These are phyloP conservation scores for Beroe ovata DNA, from an alignment of 37 sponge, comb jelly and placozoan genomes.

Conservation along the genomic window DNA sequence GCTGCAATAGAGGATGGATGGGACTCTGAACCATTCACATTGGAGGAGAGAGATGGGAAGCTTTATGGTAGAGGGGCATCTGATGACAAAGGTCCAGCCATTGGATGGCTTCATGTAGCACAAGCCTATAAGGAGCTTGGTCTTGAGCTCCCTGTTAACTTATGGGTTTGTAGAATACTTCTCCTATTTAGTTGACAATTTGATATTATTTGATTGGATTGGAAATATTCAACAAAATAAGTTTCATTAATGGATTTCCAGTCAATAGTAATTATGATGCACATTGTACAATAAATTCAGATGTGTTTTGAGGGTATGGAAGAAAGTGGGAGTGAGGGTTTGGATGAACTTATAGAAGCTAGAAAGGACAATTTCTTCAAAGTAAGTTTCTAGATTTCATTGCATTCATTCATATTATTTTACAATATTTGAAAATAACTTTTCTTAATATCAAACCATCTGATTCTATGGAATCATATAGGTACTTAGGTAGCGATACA, in stretches of 20 bases:
- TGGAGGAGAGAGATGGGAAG: constrained; percentile 54
- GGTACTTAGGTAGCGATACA: too few species aligned
- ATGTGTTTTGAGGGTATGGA: constrained; percentile 71
- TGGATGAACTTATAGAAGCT: constrained; percentile 66
- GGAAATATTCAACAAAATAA: background rate
- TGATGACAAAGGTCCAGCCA: constrained; percentile 68
- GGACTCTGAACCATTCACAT: constrained; percentile 68
- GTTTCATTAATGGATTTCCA: constrained; percentile 9
- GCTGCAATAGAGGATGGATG: constrained; percentile 68
- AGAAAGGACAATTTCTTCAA: constrained; percentile 66
- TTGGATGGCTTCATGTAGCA: constrained; percentile 64
- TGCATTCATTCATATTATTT: too few species aligned
- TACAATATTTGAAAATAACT: too few species aligned
- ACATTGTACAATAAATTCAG: constrained; percentile 15
- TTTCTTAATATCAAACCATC: too few species aligned
- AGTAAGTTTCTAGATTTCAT: constrained; percentile 52
- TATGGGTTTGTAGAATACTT: constrained; percentile 10
- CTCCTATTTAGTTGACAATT: background rate
- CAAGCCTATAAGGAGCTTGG: constrained; percentile 50
- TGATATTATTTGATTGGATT: background rate
- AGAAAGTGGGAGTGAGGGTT: constrained; percentile 69
- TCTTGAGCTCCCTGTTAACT: constrained; percentile 41
- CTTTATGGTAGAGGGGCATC: constrained; percentile 68
- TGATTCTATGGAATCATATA: too few species aligned
- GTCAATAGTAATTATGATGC: background rate